A percentile compares a stretch with the other conserved stretches of the same genome.
phyloP scores from a whole-genome alignment of 2,113 vertebrate species.

The Cephalopholis sonnerati region DNA sequence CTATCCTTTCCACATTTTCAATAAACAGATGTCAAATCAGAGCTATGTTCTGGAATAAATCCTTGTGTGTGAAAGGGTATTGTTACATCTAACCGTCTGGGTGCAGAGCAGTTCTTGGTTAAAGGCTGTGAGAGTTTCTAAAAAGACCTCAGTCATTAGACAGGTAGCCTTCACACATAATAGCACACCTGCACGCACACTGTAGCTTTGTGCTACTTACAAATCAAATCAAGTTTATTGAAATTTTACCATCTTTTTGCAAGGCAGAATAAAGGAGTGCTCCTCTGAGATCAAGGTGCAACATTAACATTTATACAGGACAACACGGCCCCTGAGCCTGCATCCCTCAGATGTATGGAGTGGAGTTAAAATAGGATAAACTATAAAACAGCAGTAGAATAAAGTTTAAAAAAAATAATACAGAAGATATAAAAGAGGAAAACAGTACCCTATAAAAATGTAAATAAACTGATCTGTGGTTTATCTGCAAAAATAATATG shows the following conservation, averaged over 20 bases:
- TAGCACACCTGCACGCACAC: neutral
- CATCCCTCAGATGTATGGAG: no score
- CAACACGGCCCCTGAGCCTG: no score
- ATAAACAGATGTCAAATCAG: neutral
- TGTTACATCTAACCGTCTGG: neutral
- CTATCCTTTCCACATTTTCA: neutral
- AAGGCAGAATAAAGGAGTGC: no score
- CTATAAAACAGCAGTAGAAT: no score
- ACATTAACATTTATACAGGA: neutral
- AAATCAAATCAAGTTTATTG: neutral
- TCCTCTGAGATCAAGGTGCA: no score
- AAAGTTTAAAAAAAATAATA: no score
- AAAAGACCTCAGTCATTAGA: neutral
- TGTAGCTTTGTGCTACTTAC: neutral
- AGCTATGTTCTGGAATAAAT: neutral
- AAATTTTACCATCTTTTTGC: no score
- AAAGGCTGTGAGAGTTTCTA: neutral
- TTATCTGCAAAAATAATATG: conserved; percentile 6
- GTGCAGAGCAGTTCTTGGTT: neutral
- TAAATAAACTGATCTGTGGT: neutral
- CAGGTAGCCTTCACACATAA: neutral
- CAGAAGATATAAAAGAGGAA: no score
- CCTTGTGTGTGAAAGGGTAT: conserved; percentile 4
- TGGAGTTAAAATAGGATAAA: no score
- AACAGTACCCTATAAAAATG: no score